Conservation (phyloP, 2,888 invertebrate genomes). For the Anoplius nigerrimus region DNA sequence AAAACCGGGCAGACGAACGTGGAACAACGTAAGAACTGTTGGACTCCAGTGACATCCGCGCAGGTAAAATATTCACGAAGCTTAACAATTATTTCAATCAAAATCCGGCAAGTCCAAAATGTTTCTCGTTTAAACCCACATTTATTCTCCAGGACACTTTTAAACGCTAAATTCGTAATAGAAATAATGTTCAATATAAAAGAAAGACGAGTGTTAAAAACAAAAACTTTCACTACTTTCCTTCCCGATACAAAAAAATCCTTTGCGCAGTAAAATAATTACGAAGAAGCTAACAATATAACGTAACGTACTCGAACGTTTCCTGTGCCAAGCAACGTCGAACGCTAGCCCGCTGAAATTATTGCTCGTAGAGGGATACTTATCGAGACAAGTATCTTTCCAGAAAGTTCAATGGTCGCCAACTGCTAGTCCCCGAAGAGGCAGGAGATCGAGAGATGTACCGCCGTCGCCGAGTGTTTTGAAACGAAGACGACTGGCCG, state of each 20-base stretch:
- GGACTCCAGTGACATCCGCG: conserved; percentile 61
- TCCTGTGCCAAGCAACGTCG: too few species aligned
- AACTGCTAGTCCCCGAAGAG: conserved; percentile 65
- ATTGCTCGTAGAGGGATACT: too few species aligned
- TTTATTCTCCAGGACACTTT: background rate
- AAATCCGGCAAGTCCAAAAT: background rate
- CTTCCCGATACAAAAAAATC: too few species aligned
- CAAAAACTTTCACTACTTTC: too few species aligned
- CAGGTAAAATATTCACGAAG: conserved; percentile 60
- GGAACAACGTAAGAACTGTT: conserved; percentile 58
- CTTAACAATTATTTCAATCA: background rate
- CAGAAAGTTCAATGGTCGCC: conserved; percentile 63
- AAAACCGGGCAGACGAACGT: conserved; percentile 42
- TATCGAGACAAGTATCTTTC: background rate
- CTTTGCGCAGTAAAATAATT: too few species aligned
- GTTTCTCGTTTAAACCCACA: too few species aligned
- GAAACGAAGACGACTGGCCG: conserved; percentile 81
- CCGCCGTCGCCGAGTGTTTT: conserved; percentile 78
- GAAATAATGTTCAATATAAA: too few species aligned
- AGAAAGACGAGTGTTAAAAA: too few species aligned
- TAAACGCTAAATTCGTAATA: too few species aligned
- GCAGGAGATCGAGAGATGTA: conserved; percentile 68
- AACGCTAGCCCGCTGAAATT: too few species aligned
- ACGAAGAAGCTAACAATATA: too few species aligned
- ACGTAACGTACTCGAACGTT: background rate